Evolutionary conservation across 35 echinoderm and acorn worm species (phyloP).

Genomic region (Diadema setosum): DNA sequence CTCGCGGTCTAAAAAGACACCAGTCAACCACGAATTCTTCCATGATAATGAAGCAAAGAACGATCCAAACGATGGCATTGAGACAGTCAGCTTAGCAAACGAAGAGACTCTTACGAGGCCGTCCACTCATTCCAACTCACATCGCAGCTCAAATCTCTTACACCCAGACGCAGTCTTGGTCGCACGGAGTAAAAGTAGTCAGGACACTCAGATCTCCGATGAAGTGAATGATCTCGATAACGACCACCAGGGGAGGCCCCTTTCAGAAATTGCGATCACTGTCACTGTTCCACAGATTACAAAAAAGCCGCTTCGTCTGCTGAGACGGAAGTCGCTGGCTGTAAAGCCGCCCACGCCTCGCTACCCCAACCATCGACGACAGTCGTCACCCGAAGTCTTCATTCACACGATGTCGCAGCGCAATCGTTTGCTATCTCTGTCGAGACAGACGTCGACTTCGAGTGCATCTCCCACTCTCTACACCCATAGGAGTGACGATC

Average conservation of each 20-base stretch:
- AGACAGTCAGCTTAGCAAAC: not conserved
- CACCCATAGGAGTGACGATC: not conserved
- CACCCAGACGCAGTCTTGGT: no score
- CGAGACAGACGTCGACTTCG: not conserved
- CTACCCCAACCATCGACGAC: not conserved
- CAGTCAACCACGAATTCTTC: no score
- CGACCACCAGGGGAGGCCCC: not conserved
- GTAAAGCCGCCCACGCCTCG: not conserved
- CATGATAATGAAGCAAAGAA: no score
- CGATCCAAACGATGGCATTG: not conserved
- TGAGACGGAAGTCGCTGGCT: not conserved
- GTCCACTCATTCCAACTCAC: no score
- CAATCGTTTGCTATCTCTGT: not conserved
- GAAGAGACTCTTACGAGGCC: not conserved
- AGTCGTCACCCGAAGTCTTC: not conserved
- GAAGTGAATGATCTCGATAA: not conserved
- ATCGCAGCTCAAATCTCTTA: no score
- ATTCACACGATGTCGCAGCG: not conserved
- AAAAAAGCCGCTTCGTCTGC: not conserved
- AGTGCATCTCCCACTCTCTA: not conserved
- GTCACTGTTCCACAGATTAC: not conserved
- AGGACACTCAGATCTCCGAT: no score
- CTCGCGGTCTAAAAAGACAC: no score
- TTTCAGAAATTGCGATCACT: not conserved
- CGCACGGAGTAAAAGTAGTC: no score